Percentiles rank a stretch among this genome's conserved stretches.
Conservation (phyloP, 2,797 vertebrate genomes). For the Darevskia nairensis region DNA sequence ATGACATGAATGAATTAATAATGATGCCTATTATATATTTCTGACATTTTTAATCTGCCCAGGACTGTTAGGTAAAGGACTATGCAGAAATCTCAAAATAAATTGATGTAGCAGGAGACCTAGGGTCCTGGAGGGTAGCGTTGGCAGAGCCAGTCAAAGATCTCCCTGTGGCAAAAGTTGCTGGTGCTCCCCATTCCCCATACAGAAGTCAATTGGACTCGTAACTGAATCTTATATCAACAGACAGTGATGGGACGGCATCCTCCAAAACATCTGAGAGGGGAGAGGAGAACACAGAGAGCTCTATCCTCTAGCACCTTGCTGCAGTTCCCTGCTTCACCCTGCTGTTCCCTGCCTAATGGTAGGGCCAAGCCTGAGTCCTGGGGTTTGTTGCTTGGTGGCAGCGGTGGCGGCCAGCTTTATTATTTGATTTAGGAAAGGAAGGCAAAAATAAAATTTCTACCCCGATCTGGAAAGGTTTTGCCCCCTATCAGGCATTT, state of each 20-base stretch:
- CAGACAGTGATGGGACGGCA: background rate
- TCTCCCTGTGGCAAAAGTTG: no score
- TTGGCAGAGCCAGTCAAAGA: no score
- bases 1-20: background rate
- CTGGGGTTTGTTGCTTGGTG: background rate
- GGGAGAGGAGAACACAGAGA: background rate
- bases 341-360: background rate
- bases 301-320: background rate
- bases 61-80: no score
- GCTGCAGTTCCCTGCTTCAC: background rate
- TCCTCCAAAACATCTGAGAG: background rate
- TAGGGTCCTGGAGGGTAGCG: background rate
- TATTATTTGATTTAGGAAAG: background rate
- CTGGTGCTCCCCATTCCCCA: no score
- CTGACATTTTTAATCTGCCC: no score
- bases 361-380: no score
- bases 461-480: background rate
- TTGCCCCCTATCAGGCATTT: background rate
- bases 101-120: background rate
- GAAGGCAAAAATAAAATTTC: background rate
- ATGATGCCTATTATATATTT: background rate
- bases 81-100: no score
- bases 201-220: no score
- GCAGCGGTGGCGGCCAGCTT: background rate
- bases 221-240: background rate